phyloP scores from a whole-genome alignment of 2,113 vertebrate genomes.

The Ctenodactylus gundi region DNA sequence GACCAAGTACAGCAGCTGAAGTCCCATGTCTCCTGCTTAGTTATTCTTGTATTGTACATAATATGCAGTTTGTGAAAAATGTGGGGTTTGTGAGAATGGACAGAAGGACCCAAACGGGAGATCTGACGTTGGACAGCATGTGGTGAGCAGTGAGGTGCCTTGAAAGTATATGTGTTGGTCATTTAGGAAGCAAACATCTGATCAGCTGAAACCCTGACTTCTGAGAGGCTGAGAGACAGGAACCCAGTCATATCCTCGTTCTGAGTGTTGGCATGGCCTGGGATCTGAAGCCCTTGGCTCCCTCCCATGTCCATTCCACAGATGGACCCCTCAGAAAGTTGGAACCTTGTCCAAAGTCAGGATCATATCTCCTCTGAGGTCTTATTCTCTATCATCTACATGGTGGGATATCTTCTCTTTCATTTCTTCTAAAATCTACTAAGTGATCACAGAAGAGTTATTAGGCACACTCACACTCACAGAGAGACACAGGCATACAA shows the following conservation, averaged over 20 bases:
- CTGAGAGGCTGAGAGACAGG: background rate
- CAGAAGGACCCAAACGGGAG: background rate
- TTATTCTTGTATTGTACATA: background rate
- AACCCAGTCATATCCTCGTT: background rate
- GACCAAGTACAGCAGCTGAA: background rate
- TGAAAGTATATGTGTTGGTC: background rate
- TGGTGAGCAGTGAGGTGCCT: background rate
- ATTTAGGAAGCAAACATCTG: too few relatives aligned
- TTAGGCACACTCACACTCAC: too few relatives aligned
- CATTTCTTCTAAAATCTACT: background rate
- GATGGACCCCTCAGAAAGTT: background rate
- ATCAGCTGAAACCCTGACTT: background rate
- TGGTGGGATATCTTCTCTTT: background rate
- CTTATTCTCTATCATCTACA: background rate
- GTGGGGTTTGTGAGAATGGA: background rate
- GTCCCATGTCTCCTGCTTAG: background rate
- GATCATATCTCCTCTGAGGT: background rate
- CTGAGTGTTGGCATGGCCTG: rapidly evolving
- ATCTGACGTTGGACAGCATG: background rate
- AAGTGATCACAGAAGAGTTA: too few relatives aligned
- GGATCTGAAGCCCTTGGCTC: background rate
- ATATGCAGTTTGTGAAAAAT: background rate
- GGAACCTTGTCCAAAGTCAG: background rate
- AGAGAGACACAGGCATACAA: too few relatives aligned
- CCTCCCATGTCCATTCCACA: background rate